Evolutionary conservation across 2,113 vertebrate genomes (phyloP), one percentile per base, ranked within the genome.

Genomic region (Lophius piscatorius): DNA sequence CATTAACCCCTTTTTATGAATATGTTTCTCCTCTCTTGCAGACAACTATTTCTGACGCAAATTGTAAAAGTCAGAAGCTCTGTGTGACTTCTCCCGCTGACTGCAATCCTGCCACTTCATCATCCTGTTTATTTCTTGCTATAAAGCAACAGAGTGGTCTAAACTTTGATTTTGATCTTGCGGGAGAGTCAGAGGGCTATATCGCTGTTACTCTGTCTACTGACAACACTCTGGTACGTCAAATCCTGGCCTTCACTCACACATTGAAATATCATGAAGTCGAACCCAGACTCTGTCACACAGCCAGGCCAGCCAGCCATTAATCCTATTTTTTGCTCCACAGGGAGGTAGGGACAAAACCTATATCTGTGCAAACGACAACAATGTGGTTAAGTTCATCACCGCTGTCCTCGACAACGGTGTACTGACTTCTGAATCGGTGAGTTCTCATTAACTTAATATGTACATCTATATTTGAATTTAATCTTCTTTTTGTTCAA

Each of bases 321-420:
- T 51, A 8, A 54, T 7, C 11, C 1, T 71, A 22, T 29, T 0
- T 62, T 75, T 44, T 51, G 4, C 29, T 21, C 7, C 1, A 31
- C 47, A 90, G 87, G 66, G 51, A 23, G 11, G 3, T 0, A 54
- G 33, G 4, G 67, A 47, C 46, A 35, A 8, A 1, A 33, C 73
- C 16, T 90, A 81, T 26, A 13, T 87, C 14, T 88, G 87, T 11
- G 79, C 77, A n/a, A 85, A 82, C 0, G 3, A 63, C 36, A 74
- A 64, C 0, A 9, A 40, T 0, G 0, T 0, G 0, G n/a, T 82
- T 0, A 1, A 0, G 2, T 87, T 89, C 41, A 18, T 80, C 7
- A 2, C 24, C 1, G 17, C 67, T 17, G 0, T 22, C 4, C 20
- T 80, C 12, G 2, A 35, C 29, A 69, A 66, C 6, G 5, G 5